Conservation (phyloP, 23 tunicate species). For the Diplosoma virens region DNA sequence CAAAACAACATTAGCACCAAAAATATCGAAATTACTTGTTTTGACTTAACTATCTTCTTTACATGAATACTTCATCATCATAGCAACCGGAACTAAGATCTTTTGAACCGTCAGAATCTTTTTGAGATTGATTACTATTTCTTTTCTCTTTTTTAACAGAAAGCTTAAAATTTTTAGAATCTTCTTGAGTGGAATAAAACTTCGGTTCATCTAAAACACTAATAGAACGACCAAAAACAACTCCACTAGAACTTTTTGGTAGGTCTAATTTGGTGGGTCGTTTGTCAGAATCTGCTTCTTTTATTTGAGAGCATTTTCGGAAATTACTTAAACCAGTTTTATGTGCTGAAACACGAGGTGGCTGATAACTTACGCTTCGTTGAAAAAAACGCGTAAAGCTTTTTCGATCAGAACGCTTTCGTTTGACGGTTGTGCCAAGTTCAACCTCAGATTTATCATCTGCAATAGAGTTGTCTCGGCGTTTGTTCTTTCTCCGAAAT, state of each 20-base stretch:
- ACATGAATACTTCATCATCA: slow-evolving; percentile 35
- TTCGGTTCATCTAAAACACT: background rate
- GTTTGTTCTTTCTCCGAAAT: slow-evolving; percentile 19
- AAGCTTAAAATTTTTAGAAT: background rate
- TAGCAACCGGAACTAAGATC: slow-evolving; percentile 5
- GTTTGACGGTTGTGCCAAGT: background rate
- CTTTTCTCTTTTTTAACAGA: background rate
- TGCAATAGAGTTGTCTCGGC: background rate
- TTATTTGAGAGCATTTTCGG: background rate
- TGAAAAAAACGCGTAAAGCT: slow-evolving; percentile 19
- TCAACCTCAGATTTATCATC: background rate
- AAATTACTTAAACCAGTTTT: background rate
- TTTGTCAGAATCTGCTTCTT: background rate
- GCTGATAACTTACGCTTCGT: slow-evolving; percentile 42
- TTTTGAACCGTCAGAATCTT: background rate
- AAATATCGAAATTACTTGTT: no score
- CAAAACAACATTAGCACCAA: no score
- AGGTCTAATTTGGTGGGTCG: background rate
- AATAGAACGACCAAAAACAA: background rate
- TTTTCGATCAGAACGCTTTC: background rate
- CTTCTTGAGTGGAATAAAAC: background rate
- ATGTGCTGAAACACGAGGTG: background rate
- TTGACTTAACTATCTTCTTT: no score
- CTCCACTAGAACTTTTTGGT: slow-evolving; percentile 13
- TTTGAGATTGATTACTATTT: background rate